Base-by-base conservation (phyloP, 2,113 vertebrate genomes). In the Pristiophorus japonicus region DNA sequence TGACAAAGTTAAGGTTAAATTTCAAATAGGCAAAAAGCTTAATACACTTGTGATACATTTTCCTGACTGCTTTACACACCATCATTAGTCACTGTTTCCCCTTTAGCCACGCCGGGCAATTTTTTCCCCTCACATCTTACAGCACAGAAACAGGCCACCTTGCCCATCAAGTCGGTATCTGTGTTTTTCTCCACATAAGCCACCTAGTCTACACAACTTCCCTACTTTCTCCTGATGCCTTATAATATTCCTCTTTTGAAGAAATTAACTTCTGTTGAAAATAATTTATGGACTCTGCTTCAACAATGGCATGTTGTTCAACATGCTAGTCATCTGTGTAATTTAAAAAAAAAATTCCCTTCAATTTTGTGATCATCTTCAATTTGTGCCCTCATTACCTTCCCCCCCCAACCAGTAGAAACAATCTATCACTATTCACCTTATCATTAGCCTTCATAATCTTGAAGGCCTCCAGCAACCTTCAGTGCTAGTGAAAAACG, bases 1-100 rank as follows among this genome's bases (percentile, higher is more conserved):
- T 99, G 96, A 62, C 22, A 95, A 27, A 90, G 96, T 97, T 97
- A 97, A 97, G 97, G 96, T 38, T 22, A 73, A 45, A 59, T 22
- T 0, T 96, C 0, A 90, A 88, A 34, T 10, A 84, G 95, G 0
- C 42, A 96, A 87, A 70, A 90, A 88, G 78, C 73, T 2, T 0
- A 95, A 18, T 67, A 67, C 87, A 67, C 24, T n/a, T 63, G 8
- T 42, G n/a, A 20, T 38, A 65, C 14, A 62, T 14, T n/a, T 62
- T 34, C 47, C 0, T 1, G 30, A 92, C 47, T 85, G 38, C 45
- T 47, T 45, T 85, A 45, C 38, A 16, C 18, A 62, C 4, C 51
- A 85, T 63, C 27, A 85, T 63, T 91, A 91, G 55, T 92, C 55
- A 63, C n/a, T 63, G 47, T 62, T 63, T 92, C 5, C 30, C 34